phyloP scores from a whole-genome alignment of 2,113 vertebrate species.

The Chitala chitala region DNA sequence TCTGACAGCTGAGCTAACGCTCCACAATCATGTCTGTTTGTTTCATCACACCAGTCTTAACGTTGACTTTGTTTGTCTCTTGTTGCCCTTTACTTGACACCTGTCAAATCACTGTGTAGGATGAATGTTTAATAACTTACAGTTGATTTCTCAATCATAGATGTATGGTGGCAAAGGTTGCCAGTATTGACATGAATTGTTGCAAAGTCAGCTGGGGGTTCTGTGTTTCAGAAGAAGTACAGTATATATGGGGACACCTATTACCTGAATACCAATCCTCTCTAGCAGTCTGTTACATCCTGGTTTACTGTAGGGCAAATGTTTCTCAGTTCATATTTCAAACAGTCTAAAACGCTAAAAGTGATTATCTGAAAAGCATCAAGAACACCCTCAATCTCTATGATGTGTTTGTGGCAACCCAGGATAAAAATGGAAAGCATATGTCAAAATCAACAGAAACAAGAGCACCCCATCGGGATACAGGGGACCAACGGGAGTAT shows the following conservation, averaged over 20 bases:
- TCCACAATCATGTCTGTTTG: constrained; percentile 34
- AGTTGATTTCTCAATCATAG: too few species aligned
- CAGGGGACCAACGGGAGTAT: neutral
- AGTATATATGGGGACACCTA: too few species aligned
- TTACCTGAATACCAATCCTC: too few species aligned
- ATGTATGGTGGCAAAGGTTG: too few species aligned
- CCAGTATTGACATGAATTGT: too few species aligned
- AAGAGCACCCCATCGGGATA: neutral
- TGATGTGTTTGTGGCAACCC: neutral
- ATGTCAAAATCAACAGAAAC: neutral
- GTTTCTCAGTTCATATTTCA: too few species aligned
- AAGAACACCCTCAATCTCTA: neutral
- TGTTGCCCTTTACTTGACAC: constrained; percentile 5
- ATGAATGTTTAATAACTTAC: neutral
- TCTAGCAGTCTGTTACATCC: too few species aligned
- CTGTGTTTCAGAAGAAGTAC: too few species aligned
- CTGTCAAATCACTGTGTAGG: neutral
- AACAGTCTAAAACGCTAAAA: too few species aligned
- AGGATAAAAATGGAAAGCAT: neutral
- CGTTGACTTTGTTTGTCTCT: constrained; percentile 26
- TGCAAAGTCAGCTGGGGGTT: too few species aligned
- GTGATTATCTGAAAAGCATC: neutral
- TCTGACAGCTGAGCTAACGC: constrained; percentile 41
- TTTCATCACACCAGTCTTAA: constrained; percentile 11
- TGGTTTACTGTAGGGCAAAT: too few species aligned